Evolutionary conservation across 1,140 invertebrate genomes (phyloP).

Genomic region (Zeugodacus cucurbitae): DNA sequence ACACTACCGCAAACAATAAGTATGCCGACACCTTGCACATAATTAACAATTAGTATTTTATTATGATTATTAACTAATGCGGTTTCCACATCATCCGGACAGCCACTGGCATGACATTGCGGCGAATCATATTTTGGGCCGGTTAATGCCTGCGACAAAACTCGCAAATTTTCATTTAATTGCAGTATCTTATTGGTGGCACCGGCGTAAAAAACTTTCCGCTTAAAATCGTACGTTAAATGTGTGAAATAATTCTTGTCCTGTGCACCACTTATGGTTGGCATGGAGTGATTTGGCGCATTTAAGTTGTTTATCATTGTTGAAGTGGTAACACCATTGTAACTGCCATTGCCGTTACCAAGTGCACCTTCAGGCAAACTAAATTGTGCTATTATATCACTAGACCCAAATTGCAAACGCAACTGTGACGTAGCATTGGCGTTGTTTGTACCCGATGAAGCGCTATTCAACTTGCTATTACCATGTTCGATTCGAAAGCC

Average conservation of each 20-base stretch:
- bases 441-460: not conserved
- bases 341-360: not conserved
- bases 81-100: constrained; percentile 75
- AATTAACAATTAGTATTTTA: constrained; percentile 91
- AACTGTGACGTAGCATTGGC: not conserved
- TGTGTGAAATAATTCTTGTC: constrained; percentile 68
- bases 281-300: constrained; percentile 46
- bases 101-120: constrained; percentile 87
- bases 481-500: not conserved
- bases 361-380: constrained; percentile 46
- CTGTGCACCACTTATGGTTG: not conserved
- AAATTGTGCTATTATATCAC: constrained; percentile 61
- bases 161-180: constrained; percentile 77
- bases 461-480: not conserved
- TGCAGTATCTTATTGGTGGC: constrained; percentile 88
- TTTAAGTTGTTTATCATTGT: constrained; percentile 43
- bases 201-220: constrained; percentile 79
- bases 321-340: not conserved
- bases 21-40: constrained; percentile 73
- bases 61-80: constrained; percentile 86
- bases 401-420: constrained; percentile 41
- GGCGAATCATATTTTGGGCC: constrained; percentile 87
- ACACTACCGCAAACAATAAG: constrained; percentile 91
- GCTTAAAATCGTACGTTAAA: constrained; percentile 68
- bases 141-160: constrained; percentile 75